Evolutionary conservation across 2,113 vertebrate species (phyloP).

Genomic region (Herpetotheres cachinnans): DNA sequence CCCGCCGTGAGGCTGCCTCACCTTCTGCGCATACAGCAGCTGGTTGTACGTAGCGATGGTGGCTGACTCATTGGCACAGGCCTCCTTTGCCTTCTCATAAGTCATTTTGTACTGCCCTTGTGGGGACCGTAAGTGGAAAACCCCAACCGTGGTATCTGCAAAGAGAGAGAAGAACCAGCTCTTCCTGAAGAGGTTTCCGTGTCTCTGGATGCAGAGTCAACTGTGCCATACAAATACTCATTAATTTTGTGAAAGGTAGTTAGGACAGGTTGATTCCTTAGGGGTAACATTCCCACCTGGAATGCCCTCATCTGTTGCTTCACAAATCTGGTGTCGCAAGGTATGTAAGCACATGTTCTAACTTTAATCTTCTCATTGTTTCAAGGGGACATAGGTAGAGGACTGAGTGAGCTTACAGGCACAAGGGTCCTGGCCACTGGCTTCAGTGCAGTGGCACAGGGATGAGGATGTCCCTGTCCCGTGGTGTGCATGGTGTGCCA

Average conservation of each 20-base stretch:
- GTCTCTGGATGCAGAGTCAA: neutral
- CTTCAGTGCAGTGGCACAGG: neutral
- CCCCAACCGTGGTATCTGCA: slow-evolving; percentile 83
- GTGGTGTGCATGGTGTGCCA: fast-evolving
- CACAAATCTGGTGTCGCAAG: neutral
- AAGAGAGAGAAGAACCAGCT: neutral
- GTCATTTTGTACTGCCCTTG: slow-evolving; percentile 86
- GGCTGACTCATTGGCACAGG: slow-evolving; percentile 76
- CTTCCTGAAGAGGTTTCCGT: neutral
- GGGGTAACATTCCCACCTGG: neutral
- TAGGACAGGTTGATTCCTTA: neutral
- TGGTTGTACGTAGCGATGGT: slow-evolving; percentile 84
- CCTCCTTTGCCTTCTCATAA: slow-evolving; percentile 75
- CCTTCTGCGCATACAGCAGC: slow-evolving; percentile 90
- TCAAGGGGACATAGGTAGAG: neutral
- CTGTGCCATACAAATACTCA: fast-evolving
- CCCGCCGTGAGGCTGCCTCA: neutral
- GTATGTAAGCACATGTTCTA: fast-evolving
- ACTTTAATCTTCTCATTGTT: neutral
- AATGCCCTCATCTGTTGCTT: neutral
- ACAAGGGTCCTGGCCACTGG: neutral
- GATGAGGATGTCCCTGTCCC: neutral
- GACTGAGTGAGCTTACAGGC: neutral
- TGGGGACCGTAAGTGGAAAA: slow-evolving; percentile 85
- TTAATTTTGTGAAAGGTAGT: neutral